Percentiles rank a stretch among this genome's conserved stretches.
These are phyloP conservation scores for Leptura quadrifasciata DNA, from an alignment of 2,888 invertebrate species.

Conservation along the genomic window DNA sequence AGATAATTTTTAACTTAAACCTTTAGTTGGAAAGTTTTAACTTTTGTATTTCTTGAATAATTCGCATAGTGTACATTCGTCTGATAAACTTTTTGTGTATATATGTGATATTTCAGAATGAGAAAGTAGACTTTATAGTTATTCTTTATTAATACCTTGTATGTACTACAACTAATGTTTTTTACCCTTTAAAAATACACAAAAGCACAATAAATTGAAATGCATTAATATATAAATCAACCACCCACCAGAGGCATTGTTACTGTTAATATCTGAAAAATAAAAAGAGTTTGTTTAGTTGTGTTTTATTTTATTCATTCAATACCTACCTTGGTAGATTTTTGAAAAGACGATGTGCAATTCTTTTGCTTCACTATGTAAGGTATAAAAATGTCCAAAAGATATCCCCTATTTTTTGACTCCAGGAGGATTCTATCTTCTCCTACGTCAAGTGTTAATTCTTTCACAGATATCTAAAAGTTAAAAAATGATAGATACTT, in stretches of 20 bases:
- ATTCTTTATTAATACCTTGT: neutral
- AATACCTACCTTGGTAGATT: slow-evolving; percentile 64
- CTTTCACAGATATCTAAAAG: slow-evolving; percentile 77
- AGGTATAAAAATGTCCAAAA: slow-evolving; percentile 83
- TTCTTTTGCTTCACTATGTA: slow-evolving; percentile 79
- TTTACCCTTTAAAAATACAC: neutral
- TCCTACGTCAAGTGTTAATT: slow-evolving; percentile 82
- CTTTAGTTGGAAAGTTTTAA: no score
- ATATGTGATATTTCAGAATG: slow-evolving; percentile 4
- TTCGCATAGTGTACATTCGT: neutral
- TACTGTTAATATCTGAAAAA: slow-evolving; percentile 70
- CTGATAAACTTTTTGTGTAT: neutral
- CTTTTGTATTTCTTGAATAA: no score
- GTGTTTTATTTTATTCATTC: neutral
- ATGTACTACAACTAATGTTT: slow-evolving; percentile 2
- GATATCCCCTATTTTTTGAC: slow-evolving; percentile 77
- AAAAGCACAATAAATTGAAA: neutral
- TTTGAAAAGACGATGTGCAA: slow-evolving; percentile 76
- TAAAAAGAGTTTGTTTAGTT: slow-evolving; percentile 7
- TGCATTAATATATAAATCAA: slow-evolving; percentile 46
- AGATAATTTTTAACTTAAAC: no score
- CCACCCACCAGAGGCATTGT: slow-evolving; percentile 70
- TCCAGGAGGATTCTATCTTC: slow-evolving; percentile 85
- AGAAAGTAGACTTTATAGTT: neutral
- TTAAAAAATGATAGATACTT: no score